Conservation (phyloP, 2,113 vertebrate species). For the Misgurnus anguillicaudatus region DNA sequence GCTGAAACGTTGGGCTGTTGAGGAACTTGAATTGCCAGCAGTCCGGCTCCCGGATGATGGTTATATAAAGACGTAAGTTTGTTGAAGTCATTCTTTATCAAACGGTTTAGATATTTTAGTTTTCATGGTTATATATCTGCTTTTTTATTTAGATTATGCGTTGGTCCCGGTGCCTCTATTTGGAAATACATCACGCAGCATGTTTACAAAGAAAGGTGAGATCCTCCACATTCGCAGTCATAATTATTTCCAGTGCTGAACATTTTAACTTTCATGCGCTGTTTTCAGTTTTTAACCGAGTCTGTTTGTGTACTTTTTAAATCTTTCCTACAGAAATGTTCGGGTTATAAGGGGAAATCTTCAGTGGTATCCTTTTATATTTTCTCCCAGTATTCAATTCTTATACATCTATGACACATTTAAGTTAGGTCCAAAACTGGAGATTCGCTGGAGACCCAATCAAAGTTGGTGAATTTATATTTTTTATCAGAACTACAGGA, state of each 20-base stretch:
- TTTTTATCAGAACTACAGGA: too few species aligned
- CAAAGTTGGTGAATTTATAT: too few species aligned
- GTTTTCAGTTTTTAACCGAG: too few species aligned
- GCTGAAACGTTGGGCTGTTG: slow-evolving; percentile 72
- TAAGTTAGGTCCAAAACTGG: too few species aligned
- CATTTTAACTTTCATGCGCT: background rate
- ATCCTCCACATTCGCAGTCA: background rate
- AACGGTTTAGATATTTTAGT: background rate
- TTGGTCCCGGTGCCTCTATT: slow-evolving; percentile 74
- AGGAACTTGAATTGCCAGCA: slow-evolving; percentile 68
- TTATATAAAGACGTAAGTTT: slow-evolving; percentile 73
- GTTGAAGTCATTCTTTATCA: background rate
- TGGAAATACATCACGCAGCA: slow-evolving; percentile 76
- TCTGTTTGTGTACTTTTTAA: background rate
- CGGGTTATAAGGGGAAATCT: slow-evolving; percentile 73
- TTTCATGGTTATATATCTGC: background rate
- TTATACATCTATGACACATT: too few species aligned
- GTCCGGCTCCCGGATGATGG: slow-evolving; percentile 67
- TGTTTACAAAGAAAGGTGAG: slow-evolving; percentile 72
- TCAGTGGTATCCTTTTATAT: slow-evolving; percentile 73
- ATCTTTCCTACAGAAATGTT: slow-evolving; percentile 65
- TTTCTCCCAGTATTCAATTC: background rate
- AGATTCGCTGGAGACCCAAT: too few species aligned
- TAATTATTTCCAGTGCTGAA: background rate
- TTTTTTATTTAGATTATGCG: slow-evolving; percentile 68